Conservation (phyloP, 2,113 vertebrate genomes). For the Pedetes capensis region DNA sequence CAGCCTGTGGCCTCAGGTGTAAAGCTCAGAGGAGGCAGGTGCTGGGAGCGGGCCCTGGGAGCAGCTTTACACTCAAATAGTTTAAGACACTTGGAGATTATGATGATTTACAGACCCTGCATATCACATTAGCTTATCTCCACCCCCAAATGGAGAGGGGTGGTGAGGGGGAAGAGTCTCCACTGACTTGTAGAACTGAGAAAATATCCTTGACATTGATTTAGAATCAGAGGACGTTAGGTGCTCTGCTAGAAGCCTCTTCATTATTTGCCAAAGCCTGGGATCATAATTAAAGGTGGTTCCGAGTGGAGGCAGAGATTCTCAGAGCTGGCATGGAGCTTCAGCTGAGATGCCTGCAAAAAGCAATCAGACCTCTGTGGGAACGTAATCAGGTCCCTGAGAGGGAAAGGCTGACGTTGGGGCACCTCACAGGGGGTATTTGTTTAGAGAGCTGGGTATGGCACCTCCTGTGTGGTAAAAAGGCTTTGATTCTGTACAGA, state of each 20-base stretch:
- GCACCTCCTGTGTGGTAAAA: slow-evolving; percentile 52
- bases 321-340: slow-evolving; percentile 67
- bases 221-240: slow-evolving; percentile 65
- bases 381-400: slow-evolving; percentile 75
- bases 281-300: slow-evolving; percentile 78
- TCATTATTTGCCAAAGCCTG: slow-evolving; percentile 75
- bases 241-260: slow-evolving; percentile 68
- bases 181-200: slow-evolving; percentile 31
- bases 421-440: slow-evolving; percentile 68
- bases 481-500: background rate
- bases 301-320: slow-evolving; percentile 58
- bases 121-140: background rate
- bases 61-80: background rate
- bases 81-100: background rate
- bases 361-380: slow-evolving; percentile 78
- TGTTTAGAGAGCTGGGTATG: slow-evolving; percentile 49
- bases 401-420: slow-evolving; percentile 77
- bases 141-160: background rate
- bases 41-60: background rate
- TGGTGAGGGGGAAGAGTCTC: background rate
- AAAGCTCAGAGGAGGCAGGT: background rate
- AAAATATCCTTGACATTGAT: slow-evolving; percentile 65
- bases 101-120: background rate
- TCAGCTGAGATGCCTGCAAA: slow-evolving; percentile 65
- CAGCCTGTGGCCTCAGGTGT: background rate